A percentile compares a stretch with the other conserved stretches of the same genome.
phyloP scores from a whole-genome alignment of 2,888 invertebrate genomes.

The Meliscaeva auricollis region DNA sequence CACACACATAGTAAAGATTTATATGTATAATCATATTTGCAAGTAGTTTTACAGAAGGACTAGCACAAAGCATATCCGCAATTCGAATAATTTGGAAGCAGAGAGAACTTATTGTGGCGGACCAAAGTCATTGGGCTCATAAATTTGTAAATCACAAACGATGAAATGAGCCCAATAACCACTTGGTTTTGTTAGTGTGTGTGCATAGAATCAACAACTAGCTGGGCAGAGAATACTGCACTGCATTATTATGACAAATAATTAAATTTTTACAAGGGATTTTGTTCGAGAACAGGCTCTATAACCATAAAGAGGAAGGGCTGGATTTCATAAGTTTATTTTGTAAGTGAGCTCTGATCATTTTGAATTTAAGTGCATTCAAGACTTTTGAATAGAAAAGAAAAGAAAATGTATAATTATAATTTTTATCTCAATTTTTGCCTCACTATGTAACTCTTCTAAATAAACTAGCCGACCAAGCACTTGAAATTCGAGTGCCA shows the following conservation, averaged over 20 bases:
- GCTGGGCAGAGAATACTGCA: not conserved
- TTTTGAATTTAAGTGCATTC: too few species aligned
- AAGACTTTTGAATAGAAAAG: too few species aligned
- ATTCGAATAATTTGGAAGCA: slow-evolving; percentile 1
- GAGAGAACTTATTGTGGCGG: slow-evolving; percentile 5
- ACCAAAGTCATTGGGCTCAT: slow-evolving; percentile 62
- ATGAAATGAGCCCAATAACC: not conserved
- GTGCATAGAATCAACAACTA: slow-evolving; percentile 42
- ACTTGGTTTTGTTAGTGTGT: slow-evolving; percentile 10
- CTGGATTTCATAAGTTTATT: not conserved
- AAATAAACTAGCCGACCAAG: too few species aligned
- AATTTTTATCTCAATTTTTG: too few species aligned
- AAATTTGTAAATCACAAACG: slow-evolving; percentile 39
- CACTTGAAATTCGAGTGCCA: too few species aligned
- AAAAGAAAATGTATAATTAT: too few species aligned
- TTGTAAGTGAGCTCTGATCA: too few species aligned
- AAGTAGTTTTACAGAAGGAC: not conserved
- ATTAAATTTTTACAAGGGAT: slow-evolving; percentile 67
- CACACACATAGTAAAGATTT: not conserved
- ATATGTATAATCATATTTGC: not conserved
- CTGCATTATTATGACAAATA: slow-evolving; percentile 69
- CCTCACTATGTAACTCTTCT: too few species aligned
- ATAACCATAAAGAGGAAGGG: not conserved
- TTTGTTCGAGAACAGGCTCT: slow-evolving; percentile 17
- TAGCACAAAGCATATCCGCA: slow-evolving; percentile 46